phyloP scores from a whole-genome alignment of 30 jellyfish, hydroid and myxozoan species.

The Haliclystus octoradiatus region DNA sequence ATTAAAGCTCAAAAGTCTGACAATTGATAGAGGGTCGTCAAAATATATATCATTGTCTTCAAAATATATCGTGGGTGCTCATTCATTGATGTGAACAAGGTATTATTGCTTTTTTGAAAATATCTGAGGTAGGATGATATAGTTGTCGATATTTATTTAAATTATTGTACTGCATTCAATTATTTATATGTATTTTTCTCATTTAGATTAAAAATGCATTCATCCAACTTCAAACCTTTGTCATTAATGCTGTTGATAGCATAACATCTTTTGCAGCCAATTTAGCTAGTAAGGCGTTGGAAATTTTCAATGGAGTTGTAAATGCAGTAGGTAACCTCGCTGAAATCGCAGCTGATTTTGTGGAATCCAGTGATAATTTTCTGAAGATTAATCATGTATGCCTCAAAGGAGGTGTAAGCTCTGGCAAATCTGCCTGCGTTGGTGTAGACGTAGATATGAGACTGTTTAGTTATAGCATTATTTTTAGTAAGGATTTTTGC shows the following conservation, averaged over 20 bases:
- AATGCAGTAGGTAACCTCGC: neutral
- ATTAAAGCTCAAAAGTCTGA: too few relatives aligned
- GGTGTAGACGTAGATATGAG: neutral
- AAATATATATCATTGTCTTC: too few relatives aligned
- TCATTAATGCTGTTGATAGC: neutral
- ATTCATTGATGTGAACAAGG: too few relatives aligned
- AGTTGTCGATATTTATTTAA: too few relatives aligned
- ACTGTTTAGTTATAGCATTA: neutral
- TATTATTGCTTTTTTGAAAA: too few relatives aligned
- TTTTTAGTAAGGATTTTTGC: too few relatives aligned
- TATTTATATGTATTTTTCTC: too few relatives aligned
- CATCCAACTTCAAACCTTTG: neutral
- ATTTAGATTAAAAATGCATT: too few relatives aligned
- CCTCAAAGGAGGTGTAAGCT: neutral
- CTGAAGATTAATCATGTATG: neutral
- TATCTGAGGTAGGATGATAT: too few relatives aligned
- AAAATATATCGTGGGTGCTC: too few relatives aligned
- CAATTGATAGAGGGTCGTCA: too few relatives aligned
- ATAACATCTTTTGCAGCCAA: neutral
- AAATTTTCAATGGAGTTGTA: neutral
- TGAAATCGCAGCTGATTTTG: constrained; percentile 4
- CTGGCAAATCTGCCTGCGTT: constrained; percentile 6
- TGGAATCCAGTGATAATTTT: neutral
- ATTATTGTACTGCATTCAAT: too few relatives aligned
- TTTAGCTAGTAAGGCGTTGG: neutral